These are phyloP conservation scores for Brotula barbata DNA, from an alignment of 2,797 vertebrate species.

Conservation along the genomic window DNA sequence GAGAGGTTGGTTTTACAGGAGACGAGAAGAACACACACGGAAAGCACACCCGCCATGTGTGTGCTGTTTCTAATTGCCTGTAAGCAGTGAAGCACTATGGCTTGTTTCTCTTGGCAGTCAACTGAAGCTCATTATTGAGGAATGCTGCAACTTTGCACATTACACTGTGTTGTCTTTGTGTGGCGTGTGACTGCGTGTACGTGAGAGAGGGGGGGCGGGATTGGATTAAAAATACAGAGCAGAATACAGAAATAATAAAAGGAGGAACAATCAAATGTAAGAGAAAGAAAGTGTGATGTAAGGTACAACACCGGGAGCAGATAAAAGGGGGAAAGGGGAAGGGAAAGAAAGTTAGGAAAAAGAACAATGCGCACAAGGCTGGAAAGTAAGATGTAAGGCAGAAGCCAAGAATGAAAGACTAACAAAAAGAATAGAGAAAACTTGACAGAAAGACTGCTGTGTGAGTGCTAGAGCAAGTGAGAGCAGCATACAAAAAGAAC, in stretches of 20 bases:
- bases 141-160: slow-evolving; percentile 48
- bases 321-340: neutral
- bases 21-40: slow-evolving; percentile 6
- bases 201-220: neutral
- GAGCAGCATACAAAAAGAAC: neutral
- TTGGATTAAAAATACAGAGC: too few species aligned
- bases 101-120: slow-evolving; percentile 39
- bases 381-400: too few species aligned
- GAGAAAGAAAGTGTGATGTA: too few species aligned
- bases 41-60: too few species aligned
- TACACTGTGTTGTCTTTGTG: slow-evolving; percentile 43
- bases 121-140: slow-evolving; percentile 35
- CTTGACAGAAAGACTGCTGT: neutral
- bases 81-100: slow-evolving; percentile 45
- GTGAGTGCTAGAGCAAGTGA: neutral
- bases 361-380: too few species aligned
- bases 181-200: slow-evolving; percentile 8
- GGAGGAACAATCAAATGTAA: too few species aligned
- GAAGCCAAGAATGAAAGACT: too few species aligned
- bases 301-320: too few species aligned
- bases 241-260: too few species aligned
- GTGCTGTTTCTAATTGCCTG: slow-evolving; percentile 37
- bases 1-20: slow-evolving; percentile 36
- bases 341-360: neutral
- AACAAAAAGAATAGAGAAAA: too few species aligned